Evolutionary conservation across 1,140 invertebrate genomes (phyloP), one percentile per base, ranked within the genome.

Genomic region (Drosophila repleta): DNA sequence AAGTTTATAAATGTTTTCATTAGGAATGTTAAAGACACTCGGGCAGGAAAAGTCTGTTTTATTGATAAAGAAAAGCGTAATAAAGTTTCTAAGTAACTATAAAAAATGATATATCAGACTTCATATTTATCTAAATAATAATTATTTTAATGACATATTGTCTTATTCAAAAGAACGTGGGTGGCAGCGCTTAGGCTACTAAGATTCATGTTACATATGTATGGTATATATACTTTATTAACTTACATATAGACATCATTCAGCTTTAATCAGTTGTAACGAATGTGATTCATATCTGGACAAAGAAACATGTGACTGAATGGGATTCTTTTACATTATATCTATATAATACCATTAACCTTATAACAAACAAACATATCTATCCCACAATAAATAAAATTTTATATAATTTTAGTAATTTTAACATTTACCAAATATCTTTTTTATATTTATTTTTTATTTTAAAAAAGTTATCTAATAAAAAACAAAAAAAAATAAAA

Each of bases 1-100:
- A 79, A 79, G 77, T 80, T 56, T 80, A 80, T 76, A 49, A 87
- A 74, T 74, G 78, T 87, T 85, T 79, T 78, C 69, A 74, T 51
- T 55, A 62, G 65, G 43, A 77, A 74, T 71, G 77, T 77, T 84
- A 46, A 84, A 67, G 81, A 76, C 64, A 65, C 56, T 20, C 10
- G 67, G 45, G 71, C 62, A 79, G 68, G 35, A 60, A 84, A 83
- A 78, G 74, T 81, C 78, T 85, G 81, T 68, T 87, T 74, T 78
- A 81, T 85, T 82, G 62, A 74, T 87, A 75, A 85, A 87, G 17
- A 80, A 70, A 79, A 43, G 41, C 76, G 26, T 75, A 83, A 80
- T 85, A 80, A 80, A 85, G 52, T 65, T 37, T 71, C 79, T 57
- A 63, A 64, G 45, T 61, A 81, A 67, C 66, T 61, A 41, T 32